phyloP scores from a whole-genome alignment of 1,140 invertebrate species.

The Wasmannia auropunctata region DNA sequence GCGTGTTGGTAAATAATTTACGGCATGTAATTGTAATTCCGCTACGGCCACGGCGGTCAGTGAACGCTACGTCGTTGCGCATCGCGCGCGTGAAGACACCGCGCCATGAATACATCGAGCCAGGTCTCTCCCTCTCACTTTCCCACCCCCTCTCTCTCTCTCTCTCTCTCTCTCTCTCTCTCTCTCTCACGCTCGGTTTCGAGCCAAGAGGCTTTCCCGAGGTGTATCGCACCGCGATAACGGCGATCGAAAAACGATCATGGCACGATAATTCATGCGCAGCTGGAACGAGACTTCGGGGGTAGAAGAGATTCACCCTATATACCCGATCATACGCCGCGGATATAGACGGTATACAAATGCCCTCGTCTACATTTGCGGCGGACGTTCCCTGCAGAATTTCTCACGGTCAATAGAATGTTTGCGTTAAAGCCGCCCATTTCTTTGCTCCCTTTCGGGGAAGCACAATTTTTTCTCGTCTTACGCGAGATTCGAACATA shows the following conservation, averaged over 20 bases:
- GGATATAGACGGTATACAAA: not conserved
- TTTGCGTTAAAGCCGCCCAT: not conserved
- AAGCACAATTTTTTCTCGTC: not conserved
- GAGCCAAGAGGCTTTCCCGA: not conserved
- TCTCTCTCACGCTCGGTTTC: no score
- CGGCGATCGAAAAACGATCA: conserved; percentile 26
- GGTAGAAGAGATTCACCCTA: not conserved
- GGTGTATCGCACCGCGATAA: not conserved
- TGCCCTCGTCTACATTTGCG: not conserved
- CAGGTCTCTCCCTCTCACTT: no score
- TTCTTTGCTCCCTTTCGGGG: not conserved
- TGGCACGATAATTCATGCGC: conserved; percentile 10
- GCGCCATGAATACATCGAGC: conserved; percentile 27
- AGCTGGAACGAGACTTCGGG: not conserved
- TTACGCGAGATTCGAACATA: not conserved
- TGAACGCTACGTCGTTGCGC: conserved; percentile 6
- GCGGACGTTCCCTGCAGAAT: not conserved
- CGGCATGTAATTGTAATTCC: conserved; percentile 67
- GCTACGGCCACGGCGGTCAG: conserved; percentile 27
- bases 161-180: no score
- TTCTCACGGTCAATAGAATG: not conserved
- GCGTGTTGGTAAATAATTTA: conserved; percentile 72
- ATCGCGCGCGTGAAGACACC: conserved; percentile 19
- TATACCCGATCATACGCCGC: not conserved
- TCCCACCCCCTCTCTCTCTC: no score